Base-by-base conservation (phyloP, 2,888 invertebrate genomes). In the Gari tellinella region DNA sequence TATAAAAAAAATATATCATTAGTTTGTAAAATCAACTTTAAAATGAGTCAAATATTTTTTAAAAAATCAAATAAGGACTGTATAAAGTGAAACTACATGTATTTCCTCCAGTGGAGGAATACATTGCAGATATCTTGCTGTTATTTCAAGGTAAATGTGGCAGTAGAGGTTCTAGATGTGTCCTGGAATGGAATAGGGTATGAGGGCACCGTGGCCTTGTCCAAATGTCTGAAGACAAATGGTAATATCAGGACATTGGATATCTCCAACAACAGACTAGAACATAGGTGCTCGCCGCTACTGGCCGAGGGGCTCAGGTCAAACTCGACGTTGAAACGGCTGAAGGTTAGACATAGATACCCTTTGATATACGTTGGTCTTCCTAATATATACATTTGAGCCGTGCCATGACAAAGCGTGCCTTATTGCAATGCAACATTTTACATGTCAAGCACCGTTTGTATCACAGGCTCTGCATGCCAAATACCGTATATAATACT, bases 121-220 rank as follows among this genome's bases (percentile, higher is more conserved):
- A n/a, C n/a, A n/a, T n/a, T n/a, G n/a, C 14, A 40, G 5, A 45
- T 45, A 25, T 60, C 38, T n/a, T 19, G 31, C n/a, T 49, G 17
- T 46, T 31, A 26, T 53, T n/a, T 43, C 52, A 68, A 88, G 88
- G 57, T 67, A 23, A 88, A 88, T 57, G 51, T 58, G 10, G 72
- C 68, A 0, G 51, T 88, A 12, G 72, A 72, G 14, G 60, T 61
- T 0, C 55, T 88, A 41, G 73, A 87, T 55, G 51, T 88, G 1
- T 79, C 86, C 5, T 86, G 84, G 84, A 89, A 89, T 72, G 89
- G 89, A 10, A 66, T 88, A 1, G 86, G 83, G 0, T 88, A 88
- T 52, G 87, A 86, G 25, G 89, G 89, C 4, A 67, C 86, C 0
- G 79, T 88, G 31, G 86, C 88, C 2, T 38, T 89, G 21, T 72